A percentile compares a stretch with the other conserved stretches of the same genome.
Evolutionary conservation across 2,888 invertebrate genomes (phyloP).

Genomic region (Cephonodes hylas): DNA sequence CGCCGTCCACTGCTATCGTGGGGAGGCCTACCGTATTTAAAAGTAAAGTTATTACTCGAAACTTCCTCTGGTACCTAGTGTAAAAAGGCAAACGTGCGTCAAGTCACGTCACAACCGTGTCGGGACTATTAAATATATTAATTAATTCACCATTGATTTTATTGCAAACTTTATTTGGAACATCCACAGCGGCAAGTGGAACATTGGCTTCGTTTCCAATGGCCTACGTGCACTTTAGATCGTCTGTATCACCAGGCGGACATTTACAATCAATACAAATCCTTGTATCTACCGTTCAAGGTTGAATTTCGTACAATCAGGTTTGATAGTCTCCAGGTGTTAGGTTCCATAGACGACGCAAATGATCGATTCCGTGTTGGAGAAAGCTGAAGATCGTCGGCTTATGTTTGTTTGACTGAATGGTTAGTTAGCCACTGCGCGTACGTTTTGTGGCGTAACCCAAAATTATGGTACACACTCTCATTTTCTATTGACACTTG

Average conservation of each 20-base stretch:
- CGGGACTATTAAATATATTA: conserved; percentile 29
- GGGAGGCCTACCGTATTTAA: too few relatives aligned
- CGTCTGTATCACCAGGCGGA: conserved; percentile 29
- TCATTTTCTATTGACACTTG: conserved; percentile 63
- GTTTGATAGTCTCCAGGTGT: conserved; percentile 20
- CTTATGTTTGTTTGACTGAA: conserved; percentile 45
- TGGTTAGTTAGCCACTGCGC: conserved; percentile 48
- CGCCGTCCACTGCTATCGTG: too few relatives aligned
- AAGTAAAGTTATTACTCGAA: background rate
- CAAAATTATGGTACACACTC: conserved; percentile 59
- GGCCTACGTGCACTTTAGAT: conserved; percentile 50
- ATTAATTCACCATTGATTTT: conserved; percentile 45
- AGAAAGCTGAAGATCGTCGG: conserved; percentile 61
- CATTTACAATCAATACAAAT: conserved; percentile 24
- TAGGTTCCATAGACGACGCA: conserved; percentile 32
- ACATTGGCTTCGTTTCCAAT: conserved; percentile 45
- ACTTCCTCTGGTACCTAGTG: background rate
- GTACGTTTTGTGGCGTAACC: conserved; percentile 54
- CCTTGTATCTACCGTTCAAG: conserved; percentile 35
- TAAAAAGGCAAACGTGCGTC: conserved; percentile 24
- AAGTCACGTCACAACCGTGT: conserved; percentile 33
- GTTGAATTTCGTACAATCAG: conserved; percentile 33
- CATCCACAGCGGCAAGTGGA: conserved; percentile 44
- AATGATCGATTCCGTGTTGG: conserved; percentile 50
- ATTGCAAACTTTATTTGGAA: conserved; percentile 55